Evolutionary conservation across 2,888 invertebrate species (phyloP).

Genomic region (Brachyopa scutellaris): DNA sequence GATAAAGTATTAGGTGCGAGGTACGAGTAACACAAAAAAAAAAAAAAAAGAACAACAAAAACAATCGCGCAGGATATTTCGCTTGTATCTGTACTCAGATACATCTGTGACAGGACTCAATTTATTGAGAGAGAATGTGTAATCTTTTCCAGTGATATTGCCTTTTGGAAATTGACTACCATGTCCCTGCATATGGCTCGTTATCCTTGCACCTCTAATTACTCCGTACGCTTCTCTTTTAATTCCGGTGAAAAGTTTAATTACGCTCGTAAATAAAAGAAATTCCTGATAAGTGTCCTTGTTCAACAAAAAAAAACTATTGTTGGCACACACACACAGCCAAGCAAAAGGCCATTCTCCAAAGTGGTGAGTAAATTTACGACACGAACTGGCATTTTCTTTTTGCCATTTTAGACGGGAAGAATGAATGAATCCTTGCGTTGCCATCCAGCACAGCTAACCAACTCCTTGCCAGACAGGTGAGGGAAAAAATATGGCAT

Average conservation of each 20-base stretch:
- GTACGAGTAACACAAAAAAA: constrained; percentile 23
- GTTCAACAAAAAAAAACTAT: constrained; percentile 30
- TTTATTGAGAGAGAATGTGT: constrained; percentile 44
- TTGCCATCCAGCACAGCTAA: background rate
- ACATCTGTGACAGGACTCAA: constrained; percentile 54
- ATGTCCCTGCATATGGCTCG: background rate
- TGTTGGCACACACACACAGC: constrained; percentile 39
- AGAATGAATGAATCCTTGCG: constrained; percentile 60
- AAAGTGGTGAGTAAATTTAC: constrained; percentile 64
- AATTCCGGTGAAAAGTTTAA: constrained; percentile 56
- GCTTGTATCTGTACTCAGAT: no score
- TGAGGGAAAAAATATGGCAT: constrained; percentile 68
- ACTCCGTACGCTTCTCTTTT: constrained; percentile 6
- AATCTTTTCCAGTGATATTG: constrained; percentile 15
- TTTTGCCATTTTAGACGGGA: constrained; percentile 44
- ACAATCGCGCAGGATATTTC: constrained; percentile 24
- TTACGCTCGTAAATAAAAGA: constrained; percentile 71
- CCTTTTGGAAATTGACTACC: constrained; percentile 13
- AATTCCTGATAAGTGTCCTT: constrained; percentile 67
- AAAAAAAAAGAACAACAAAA: constrained; percentile 21
- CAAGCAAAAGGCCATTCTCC: background rate
- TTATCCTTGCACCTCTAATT: constrained; percentile 48
- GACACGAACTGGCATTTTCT: constrained; percentile 59
- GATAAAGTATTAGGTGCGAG: constrained; percentile 66
- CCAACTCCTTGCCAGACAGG: constrained; percentile 63